phyloP scores from a whole-genome alignment of 2,888 invertebrate species.

The Chrysomela aeneicollis region DNA sequence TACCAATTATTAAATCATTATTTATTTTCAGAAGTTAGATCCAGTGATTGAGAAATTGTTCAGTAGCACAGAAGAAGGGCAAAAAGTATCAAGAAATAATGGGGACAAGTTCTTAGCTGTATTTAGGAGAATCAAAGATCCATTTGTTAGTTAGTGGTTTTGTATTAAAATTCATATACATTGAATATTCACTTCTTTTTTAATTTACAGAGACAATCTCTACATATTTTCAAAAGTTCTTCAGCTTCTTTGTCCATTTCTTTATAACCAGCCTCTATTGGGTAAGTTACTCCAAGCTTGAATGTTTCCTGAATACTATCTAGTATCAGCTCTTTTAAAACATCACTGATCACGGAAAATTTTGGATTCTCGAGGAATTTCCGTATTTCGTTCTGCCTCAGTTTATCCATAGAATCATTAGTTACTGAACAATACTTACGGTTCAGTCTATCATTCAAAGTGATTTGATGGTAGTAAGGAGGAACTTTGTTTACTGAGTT shows the following conservation, averaged over 20 bases:
- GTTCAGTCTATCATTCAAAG: conserved; percentile 30
- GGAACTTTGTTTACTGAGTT: conserved; percentile 36
- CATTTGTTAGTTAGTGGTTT: conserved; percentile 40
- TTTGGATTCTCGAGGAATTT: conserved; percentile 46
- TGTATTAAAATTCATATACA: background rate
- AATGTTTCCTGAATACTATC: conserved; percentile 50
- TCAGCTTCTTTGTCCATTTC: conserved; percentile 32
- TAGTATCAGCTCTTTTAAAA: conserved; percentile 48
- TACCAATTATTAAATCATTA: background rate
- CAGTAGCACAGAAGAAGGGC: conserved; percentile 96
- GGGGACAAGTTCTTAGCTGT: conserved; percentile 94
- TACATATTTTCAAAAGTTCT: conserved; percentile 6
- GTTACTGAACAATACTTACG: conserved; percentile 26
- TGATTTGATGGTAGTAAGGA: conserved; percentile 52
- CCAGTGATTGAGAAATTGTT: conserved; percentile 88
- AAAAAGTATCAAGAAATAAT: conserved; percentile 95
- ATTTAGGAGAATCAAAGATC: conserved; percentile 74
- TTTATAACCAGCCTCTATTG: conserved; percentile 21
- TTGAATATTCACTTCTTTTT: background rate
- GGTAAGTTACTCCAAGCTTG: conserved; percentile 36
- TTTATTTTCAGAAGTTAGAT: conserved; percentile 71
- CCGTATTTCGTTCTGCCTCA: conserved; percentile 41
- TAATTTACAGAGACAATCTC: conserved; percentile 7
- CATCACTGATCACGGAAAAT: conserved; percentile 43
- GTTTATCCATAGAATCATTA: conserved; percentile 31